These are phyloP conservation scores for Torymus auratus DNA, from an alignment of 2,888 invertebrate genomes.

Conservation along the genomic window DNA sequence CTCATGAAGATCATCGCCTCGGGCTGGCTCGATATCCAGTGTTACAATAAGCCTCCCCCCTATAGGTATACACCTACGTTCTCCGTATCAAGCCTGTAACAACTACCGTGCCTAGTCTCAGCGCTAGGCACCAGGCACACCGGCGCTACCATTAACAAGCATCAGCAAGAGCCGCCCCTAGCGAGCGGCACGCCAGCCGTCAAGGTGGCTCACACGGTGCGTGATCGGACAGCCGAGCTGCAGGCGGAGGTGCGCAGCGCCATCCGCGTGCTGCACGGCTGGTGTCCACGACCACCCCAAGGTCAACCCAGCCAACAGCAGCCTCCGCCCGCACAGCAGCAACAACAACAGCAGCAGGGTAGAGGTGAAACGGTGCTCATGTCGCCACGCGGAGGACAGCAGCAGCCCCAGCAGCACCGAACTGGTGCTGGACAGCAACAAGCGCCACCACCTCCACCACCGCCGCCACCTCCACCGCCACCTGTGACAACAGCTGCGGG, in stretches of 20 bases:
- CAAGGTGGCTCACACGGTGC: constrained; percentile 74
- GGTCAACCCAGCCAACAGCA: constrained; percentile 60
- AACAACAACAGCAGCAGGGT: constrained; percentile 58
- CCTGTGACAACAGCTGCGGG: too few relatives aligned
- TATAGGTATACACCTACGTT: background rate
- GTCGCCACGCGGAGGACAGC: constrained; percentile 73
- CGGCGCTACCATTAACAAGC: too few relatives aligned
- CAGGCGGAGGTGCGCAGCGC: constrained; percentile 75
- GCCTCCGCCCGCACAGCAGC: constrained; percentile 62
- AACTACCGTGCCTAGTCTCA: background rate
- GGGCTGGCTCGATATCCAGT: too few relatives aligned
- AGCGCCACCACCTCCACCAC: constrained; percentile 33
- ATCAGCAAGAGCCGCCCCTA: background rate
- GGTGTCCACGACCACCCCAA: constrained; percentile 66
- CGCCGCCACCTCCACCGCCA: constrained; percentile 59
- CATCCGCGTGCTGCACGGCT: constrained; percentile 74
- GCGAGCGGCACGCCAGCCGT: constrained; percentile 47
- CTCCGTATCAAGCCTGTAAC: background rate
- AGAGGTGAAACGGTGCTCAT: constrained; percentile 77
- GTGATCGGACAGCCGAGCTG: constrained; percentile 72
- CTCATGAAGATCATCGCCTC: too few relatives aligned
- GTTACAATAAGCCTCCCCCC: background rate
- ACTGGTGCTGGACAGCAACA: constrained; percentile 30
- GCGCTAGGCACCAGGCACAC: too few relatives aligned
- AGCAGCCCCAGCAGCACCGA: constrained; percentile 35